Evolutionary conservation across 2,797 vertebrate genomes (phyloP).

Genomic region (Fratercula arctica): DNA sequence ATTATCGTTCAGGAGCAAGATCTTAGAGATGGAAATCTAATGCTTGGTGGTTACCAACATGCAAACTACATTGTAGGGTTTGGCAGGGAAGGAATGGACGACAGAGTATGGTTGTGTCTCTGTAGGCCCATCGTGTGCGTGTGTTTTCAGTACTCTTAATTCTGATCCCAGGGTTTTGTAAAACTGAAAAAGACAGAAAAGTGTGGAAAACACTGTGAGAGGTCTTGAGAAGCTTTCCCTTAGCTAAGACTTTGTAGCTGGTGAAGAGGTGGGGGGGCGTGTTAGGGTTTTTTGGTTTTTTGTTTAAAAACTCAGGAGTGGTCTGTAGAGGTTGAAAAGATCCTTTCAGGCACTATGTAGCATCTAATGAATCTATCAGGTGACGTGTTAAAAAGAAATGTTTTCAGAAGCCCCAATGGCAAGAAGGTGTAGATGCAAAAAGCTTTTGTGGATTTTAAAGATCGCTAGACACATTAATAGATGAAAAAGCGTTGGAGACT

Average conservation of each 20-base stretch:
- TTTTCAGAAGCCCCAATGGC: neutral
- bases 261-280: accelerated
- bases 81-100: neutral
- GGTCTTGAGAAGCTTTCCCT: neutral
- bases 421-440: neutral
- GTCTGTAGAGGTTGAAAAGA: neutral
- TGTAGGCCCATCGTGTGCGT: accelerated
- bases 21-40: no score
- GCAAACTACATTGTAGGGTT: neutral
- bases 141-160: neutral
- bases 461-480: neutral
- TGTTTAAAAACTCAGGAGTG: neutral
- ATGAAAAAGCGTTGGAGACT: neutral
- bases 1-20: accelerated
- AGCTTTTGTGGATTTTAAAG: neutral
- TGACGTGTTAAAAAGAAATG: accelerated
- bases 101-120: accelerated
- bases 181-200: neutral
- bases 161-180: neutral
- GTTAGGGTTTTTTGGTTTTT: neutral
- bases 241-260: neutral
- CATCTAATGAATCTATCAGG: neutral
- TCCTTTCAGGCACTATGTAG: accelerated
- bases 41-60: no score
- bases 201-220: neutral